phyloP scores from a whole-genome alignment of 2,888 invertebrate species.

The Ferrisia virgata region DNA sequence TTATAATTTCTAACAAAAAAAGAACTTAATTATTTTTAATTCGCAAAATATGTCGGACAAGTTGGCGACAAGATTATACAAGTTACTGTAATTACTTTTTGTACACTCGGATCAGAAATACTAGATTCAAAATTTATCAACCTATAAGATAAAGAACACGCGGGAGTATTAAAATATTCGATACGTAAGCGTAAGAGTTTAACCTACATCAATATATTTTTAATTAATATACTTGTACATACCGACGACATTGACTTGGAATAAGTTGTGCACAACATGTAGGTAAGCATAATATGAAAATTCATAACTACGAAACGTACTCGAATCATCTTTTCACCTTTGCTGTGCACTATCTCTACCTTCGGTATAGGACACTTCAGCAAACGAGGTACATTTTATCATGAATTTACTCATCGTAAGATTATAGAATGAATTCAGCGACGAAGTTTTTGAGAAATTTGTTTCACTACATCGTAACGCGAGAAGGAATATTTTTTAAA shows the following conservation, averaged over 20 bases:
- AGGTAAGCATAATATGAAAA: not conserved
- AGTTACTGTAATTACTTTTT: too few relatives aligned
- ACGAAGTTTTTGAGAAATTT: conserved; percentile 9
- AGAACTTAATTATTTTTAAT: too few relatives aligned
- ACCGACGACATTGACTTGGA: not conserved
- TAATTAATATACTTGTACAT: not conserved
- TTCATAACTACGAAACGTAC: not conserved
- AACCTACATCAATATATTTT: not conserved
- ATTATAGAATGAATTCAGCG: conserved; percentile 17
- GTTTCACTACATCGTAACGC: conserved; percentile 23
- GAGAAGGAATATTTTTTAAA: conserved; percentile 28
- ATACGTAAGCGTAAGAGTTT: not conserved
- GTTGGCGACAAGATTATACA: too few relatives aligned
- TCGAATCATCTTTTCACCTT: not conserved
- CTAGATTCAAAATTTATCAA: too few relatives aligned
- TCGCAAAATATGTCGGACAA: too few relatives aligned
- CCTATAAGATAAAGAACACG: too few relatives aligned
- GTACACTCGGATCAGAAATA: too few relatives aligned
- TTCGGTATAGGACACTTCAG: not conserved
- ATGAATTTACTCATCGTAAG: conserved; percentile 1
- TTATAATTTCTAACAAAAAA: too few relatives aligned
- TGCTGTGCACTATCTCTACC: not conserved
- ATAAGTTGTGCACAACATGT: too few relatives aligned
- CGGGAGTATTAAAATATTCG: too few relatives aligned
- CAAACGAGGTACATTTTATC: not conserved